Conservation (phyloP, 2,797 vertebrate genomes). For the Eremophila alpestris region DNA sequence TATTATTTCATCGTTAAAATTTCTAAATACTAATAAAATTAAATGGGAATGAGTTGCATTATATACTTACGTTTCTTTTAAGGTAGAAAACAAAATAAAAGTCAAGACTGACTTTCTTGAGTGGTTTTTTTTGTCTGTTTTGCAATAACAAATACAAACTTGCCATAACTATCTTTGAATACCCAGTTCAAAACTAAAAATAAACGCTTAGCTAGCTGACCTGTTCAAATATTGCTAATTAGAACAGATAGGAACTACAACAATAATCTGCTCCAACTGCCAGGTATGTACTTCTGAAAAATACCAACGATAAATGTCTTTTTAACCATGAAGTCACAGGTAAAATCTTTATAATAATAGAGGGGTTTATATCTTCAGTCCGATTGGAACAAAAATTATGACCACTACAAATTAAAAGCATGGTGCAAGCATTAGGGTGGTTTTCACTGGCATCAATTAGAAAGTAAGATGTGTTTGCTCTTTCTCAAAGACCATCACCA, state of each 20-base stretch:
- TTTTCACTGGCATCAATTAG: background rate
- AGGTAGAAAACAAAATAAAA: background rate
- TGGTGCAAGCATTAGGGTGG: background rate
- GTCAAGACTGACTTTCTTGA: fast-evolving
- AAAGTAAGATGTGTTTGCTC: background rate
- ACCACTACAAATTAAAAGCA: background rate
- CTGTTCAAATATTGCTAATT: background rate
- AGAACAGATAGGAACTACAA: background rate
- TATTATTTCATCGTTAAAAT: background rate
- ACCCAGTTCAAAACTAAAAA: background rate
- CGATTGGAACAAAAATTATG: background rate
- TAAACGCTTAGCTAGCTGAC: background rate
- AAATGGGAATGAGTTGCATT: background rate
- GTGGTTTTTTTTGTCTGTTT: background rate
- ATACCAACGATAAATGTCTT: fast-evolving
- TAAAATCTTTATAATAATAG: background rate
- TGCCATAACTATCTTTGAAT: background rate
- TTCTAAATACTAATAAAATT: background rate
- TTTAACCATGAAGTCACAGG: background rate
- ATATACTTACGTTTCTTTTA: background rate
- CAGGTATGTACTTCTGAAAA: background rate
- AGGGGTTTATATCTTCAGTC: fast-evolving
- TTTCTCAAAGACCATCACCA: background rate
- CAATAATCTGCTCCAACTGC: background rate
- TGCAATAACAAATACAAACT: background rate